Evolutionary conservation across 2,113 vertebrate genomes (phyloP).

Genomic region (Aspidoscelis tigris): DNA sequence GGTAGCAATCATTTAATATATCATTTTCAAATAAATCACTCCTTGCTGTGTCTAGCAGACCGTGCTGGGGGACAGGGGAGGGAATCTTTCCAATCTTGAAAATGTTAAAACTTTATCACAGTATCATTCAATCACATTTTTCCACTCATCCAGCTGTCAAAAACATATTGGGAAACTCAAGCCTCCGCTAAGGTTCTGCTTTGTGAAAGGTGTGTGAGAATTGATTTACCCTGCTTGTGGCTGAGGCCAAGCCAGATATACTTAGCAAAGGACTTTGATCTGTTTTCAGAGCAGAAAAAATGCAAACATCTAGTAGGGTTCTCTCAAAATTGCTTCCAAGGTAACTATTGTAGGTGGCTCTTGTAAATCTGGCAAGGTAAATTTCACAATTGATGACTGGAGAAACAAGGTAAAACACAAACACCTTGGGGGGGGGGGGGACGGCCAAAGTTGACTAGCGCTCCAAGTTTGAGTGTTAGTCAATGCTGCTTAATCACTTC

Average conservation of each 20-base stretch:
- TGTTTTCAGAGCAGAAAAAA: conserved; percentile 1
- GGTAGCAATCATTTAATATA: conserved; percentile 29
- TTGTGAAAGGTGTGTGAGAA: conserved; percentile 48
- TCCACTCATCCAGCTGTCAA: conserved; percentile 45
- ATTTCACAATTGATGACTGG: not conserved
- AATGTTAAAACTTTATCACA: conserved; percentile 18
- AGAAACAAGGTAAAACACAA: not conserved
- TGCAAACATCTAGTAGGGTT: not conserved
- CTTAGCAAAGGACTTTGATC: not conserved
- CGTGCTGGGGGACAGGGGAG: not conserved
- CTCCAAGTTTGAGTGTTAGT: too few species aligned
- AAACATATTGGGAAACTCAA: not conserved
- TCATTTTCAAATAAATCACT: conserved; percentile 6
- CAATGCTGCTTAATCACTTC: too few species aligned
- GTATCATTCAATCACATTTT: conserved; percentile 37
- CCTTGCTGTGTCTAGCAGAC: not conserved
- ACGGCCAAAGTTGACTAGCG: too few species aligned
- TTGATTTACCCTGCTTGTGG: conserved; percentile 25
- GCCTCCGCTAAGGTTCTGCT: conserved; percentile 36
- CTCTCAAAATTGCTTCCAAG: not conserved
- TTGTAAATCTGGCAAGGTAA: not conserved
- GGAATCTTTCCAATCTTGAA: conserved; percentile 13
- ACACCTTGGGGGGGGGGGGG: too few species aligned
- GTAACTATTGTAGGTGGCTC: not conserved
- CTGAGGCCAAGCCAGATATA: conserved; percentile 1